Evolutionary conservation across 1,140 invertebrate species (phyloP), one percentile per base, ranked within the genome.

Genomic region (Gonioctena quinquepunctata): DNA sequence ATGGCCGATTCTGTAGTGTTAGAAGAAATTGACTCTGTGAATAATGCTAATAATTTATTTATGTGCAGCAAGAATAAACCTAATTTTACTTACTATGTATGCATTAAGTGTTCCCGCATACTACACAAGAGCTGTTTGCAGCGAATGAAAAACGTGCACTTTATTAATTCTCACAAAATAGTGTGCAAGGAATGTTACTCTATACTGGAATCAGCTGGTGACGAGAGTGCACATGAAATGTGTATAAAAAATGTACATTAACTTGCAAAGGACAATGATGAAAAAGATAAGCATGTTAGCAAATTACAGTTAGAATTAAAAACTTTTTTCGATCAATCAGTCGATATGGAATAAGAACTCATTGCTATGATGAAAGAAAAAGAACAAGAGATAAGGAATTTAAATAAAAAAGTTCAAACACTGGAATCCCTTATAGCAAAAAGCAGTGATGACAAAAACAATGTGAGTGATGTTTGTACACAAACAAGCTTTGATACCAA

Each of bases 1-100:
- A 54, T 54, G 52, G 52, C 52, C 52, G 52, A 54, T 54, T 54
- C 19, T 54, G 52, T 54, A 54, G n/a, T 54, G 52, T 54, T 54
- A 54, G 52, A 18, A 18, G 19, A 54, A 54, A 54, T 13, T 54
- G 52, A 0, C 52, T 54, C 52, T 22, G 18, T 54, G 16, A 54
- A 22, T 54, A 54, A 54, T 54, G n/a, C 19, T 54, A 21, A 54
- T 22, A 22, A 54, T 22, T 54, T 54, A 54, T 54, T 54, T 18
- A 54, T 54, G 22, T 54, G 52, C 19, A 3, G 52, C 52, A 54
- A 54, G 19, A 54, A 54, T 22, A 54, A 21, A 54, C 2, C 52
- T 54, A 54, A 54, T 21, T 54, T 54, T 21, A 54, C 52, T 54
- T 8, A 54, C 52, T 54, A 54, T 54, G 52, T 54, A 18, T 54